A percentile compares a stretch with the other conserved stretches of the same genome.
phyloP scores from a whole-genome alignment of 2,113 vertebrate genomes.

The Turdus rufiventris region DNA sequence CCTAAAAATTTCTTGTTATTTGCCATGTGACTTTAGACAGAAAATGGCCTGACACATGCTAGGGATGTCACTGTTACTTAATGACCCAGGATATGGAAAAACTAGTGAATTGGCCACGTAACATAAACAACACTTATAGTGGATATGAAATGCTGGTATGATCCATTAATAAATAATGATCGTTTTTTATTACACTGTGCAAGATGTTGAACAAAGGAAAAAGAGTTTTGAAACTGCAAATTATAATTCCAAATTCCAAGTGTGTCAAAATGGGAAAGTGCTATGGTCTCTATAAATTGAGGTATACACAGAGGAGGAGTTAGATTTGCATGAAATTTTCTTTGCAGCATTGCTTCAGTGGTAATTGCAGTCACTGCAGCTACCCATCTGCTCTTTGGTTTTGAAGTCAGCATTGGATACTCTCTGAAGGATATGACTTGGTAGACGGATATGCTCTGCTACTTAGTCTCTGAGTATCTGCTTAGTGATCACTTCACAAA shows the following conservation, averaged over 20 bases:
- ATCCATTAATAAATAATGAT: neutral
- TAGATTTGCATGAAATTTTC: neutral
- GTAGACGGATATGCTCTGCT: neutral
- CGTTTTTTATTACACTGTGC: neutral
- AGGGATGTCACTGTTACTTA: neutral
- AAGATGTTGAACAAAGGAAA: neutral
- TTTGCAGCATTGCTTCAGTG: neutral
- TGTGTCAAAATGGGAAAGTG: neutral
- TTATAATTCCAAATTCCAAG: neutral
- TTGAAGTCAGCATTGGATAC: neutral
- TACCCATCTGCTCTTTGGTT: neutral
- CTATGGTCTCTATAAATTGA: neutral
- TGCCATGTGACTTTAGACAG: neutral
- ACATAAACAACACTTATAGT: neutral
- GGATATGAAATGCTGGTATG: neutral
- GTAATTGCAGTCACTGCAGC: neutral
- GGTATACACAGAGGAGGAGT: neutral
- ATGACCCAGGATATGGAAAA: neutral
- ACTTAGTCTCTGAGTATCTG: neutral
- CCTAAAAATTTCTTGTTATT: neutral
- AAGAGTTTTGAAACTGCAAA: neutral
- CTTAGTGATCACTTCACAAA: neutral
- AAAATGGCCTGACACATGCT: neutral
- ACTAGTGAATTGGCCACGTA: neutral
- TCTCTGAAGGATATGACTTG: neutral